Percentiles rank a stretch among this genome's conserved stretches.
Evolutionary conservation across 2,797 vertebrate genomes (phyloP).

Genomic region (Anguilla anguilla): DNA sequence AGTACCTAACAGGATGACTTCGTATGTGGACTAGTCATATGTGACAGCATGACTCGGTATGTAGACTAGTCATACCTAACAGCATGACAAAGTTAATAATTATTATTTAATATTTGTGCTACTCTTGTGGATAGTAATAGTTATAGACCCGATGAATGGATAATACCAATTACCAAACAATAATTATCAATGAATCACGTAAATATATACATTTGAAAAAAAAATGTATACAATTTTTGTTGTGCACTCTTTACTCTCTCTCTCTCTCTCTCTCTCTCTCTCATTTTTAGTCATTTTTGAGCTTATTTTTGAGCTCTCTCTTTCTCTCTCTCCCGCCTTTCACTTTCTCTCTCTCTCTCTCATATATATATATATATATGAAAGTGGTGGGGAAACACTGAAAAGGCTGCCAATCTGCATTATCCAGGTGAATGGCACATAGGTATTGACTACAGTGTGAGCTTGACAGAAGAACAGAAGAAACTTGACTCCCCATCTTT

Average conservation of each 20-base stretch:
- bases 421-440: slow-evolving; percentile 4
- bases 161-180: background rate
- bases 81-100: too few species aligned
- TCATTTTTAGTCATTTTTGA: background rate
- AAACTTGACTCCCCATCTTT: background rate
- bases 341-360: background rate
- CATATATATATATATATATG: background rate
- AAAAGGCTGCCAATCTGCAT: background rate
- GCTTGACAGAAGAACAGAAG: background rate
- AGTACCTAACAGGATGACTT: background rate
- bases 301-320: too few species aligned
- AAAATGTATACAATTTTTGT: too few species aligned
- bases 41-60: too few species aligned
- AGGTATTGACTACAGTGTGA: slow-evolving; percentile 14
- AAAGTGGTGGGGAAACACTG: background rate
- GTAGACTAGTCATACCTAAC: background rate
- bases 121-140: too few species aligned
- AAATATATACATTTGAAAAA: background rate
- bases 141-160: too few species aligned
- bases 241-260: too few species aligned
- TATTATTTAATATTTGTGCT: too few species aligned
- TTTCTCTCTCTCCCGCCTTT: background rate
- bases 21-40: background rate
- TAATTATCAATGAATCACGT: background rate
- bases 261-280: too few species aligned